Percentiles rank a stretch among this genome's conserved stretches.
These are phyloP conservation scores for Amphimedon queenslandica DNA, from an alignment of 37 sponge, comb jelly and placozoan species.

Conservation along the genomic window DNA sequence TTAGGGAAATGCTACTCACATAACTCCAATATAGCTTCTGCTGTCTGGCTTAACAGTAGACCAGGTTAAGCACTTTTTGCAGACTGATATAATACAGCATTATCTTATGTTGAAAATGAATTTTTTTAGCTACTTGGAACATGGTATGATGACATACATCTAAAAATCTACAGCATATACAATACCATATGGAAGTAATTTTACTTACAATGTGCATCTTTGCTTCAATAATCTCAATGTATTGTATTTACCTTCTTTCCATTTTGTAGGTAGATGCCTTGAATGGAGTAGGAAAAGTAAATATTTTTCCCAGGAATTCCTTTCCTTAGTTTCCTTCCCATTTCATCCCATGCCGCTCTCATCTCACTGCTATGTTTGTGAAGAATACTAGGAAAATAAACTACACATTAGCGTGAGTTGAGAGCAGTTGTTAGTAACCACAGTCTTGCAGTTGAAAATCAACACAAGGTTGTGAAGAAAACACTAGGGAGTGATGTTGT, in stretches of 20 bases:
- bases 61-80: slow-evolving; percentile 6
- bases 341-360: slow-evolving; percentile 16
- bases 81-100: slow-evolving; percentile 30
- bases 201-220: not conserved
- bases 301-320: slow-evolving; percentile 31
- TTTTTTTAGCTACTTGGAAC: slow-evolving; percentile 39
- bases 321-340: slow-evolving; percentile 41
- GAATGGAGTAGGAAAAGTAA: slow-evolving; percentile 52
- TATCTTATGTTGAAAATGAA: slow-evolving; percentile 34
- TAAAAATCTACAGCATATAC: not conserved
- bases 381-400: slow-evolving; percentile 26
- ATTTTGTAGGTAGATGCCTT: slow-evolving; percentile 49
- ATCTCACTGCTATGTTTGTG: slow-evolving; percentile 25
- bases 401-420: slow-evolving; percentile 28
- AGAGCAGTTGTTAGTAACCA: slow-evolving; percentile 23
- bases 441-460: slow-evolving; percentile 40
- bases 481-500: slow-evolving; percentile 30
- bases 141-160: slow-evolving; percentile 5
- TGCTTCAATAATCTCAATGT: not conserved
- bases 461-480: slow-evolving; percentile 37
- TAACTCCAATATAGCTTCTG: slow-evolving; percentile 27
- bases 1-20: slow-evolving; percentile 46
- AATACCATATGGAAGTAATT: not conserved
- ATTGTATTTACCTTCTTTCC: not conserved
- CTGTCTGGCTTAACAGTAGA: slow-evolving; percentile 5